phyloP scores from a whole-genome alignment of 2,888 invertebrate genomes.

The Rutpela maculata region DNA sequence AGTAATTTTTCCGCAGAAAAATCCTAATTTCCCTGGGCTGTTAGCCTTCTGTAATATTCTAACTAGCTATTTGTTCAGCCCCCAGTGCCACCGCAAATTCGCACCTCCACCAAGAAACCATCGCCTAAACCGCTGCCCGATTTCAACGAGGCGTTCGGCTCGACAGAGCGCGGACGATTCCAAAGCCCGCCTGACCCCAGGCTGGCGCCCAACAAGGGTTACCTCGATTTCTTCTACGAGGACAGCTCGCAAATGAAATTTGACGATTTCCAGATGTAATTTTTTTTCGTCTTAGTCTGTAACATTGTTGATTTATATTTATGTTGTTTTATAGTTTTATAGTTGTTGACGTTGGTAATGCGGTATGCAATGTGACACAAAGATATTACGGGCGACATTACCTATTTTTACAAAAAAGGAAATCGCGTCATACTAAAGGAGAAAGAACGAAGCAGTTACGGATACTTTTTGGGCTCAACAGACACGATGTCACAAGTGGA shows the following conservation, averaged over 20 bases:
- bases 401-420: too few relatives aligned
- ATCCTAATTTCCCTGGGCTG: too few relatives aligned
- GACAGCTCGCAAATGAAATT: conserved; percentile 62
- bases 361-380: conserved; percentile 12
- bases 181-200: conserved; percentile 71
- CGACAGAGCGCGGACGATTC: conserved; percentile 90
- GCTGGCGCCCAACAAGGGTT: conserved; percentile 67
- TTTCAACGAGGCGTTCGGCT: conserved; percentile 90
- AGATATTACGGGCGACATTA: neutral
- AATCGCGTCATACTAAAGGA: too few relatives aligned
- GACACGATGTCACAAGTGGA: too few relatives aligned
- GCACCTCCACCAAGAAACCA: conserved; percentile 53
- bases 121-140: conserved; percentile 81
- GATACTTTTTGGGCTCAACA: too few relatives aligned
- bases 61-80: conserved; percentile 42
- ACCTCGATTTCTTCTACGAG: conserved; percentile 68
- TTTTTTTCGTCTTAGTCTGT: neutral
- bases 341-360: conserved; percentile 8
- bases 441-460: too few relatives aligned
- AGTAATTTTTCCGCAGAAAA: too few relatives aligned
- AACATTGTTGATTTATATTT: neutral
- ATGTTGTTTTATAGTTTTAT: conserved; percentile 11
- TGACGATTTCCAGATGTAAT: conserved; percentile 66
- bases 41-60: neutral
- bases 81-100: conserved; percentile 45